Evolutionary conservation across 2,888 invertebrate genomes (phyloP).

Genomic region (Lasioglossum pauxillum): DNA sequence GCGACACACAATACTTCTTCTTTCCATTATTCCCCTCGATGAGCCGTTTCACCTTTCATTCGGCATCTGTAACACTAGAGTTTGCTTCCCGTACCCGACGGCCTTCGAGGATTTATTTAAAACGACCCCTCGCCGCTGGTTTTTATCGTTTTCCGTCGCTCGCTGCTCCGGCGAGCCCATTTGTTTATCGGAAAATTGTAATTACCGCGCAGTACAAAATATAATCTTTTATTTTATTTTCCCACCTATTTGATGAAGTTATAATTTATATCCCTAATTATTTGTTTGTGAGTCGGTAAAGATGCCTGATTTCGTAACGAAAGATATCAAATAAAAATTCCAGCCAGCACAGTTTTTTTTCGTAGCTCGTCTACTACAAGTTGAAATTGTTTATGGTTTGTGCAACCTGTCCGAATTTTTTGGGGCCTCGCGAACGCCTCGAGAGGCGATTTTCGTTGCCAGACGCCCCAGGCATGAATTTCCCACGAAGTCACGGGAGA

Average conservation of each 20-base stretch:
- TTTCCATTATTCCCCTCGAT: slow-evolving; percentile 32
- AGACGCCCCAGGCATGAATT: background rate
- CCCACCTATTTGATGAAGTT: too few species aligned
- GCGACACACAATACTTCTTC: slow-evolving; percentile 31
- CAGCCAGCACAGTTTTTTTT: background rate
- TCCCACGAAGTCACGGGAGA: background rate
- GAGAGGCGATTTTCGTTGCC: background rate
- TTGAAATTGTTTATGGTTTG: background rate
- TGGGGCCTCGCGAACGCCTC: background rate
- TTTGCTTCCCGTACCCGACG: slow-evolving; percentile 29
- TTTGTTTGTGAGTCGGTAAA: too few species aligned
- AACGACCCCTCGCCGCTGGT: background rate
- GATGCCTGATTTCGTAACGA: too few species aligned
- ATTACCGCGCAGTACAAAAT: too few species aligned
- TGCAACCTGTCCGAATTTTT: background rate
- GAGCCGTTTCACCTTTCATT: slow-evolving; percentile 44
- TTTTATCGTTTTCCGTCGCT: background rate
- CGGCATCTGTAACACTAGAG: slow-evolving; percentile 43
- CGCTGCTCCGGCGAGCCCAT: background rate
- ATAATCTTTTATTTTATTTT: too few species aligned
- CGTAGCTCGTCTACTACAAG: background rate
- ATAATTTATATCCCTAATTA: too few species aligned
- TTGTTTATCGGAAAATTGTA: background rate
- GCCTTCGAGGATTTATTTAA: slow-evolving; percentile 31
- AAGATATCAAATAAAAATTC: background rate